A percentile compares a stretch with the other conserved stretches of the same genome.
Conservation (phyloP, 2,113 vertebrate species). For the Mirza zaza region DNA sequence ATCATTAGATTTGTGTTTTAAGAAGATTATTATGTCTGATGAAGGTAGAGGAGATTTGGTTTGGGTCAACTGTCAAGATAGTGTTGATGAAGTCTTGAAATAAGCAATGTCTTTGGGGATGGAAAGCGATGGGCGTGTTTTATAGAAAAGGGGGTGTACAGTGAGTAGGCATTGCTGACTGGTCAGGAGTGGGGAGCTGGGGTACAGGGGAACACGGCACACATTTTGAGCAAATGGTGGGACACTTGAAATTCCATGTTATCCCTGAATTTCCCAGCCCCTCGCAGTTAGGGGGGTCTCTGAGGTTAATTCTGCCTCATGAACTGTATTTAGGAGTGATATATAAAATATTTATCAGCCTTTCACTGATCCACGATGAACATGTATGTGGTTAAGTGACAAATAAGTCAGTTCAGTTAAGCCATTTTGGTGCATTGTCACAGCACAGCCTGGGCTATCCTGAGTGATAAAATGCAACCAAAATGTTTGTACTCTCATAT, state of each 20-base stretch:
- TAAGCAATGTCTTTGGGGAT: not conserved
- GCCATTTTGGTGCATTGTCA: not conserved
- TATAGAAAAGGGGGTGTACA: not conserved
- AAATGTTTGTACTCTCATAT: too few relatives aligned
- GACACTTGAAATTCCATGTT: not conserved
- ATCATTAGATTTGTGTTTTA: not conserved
- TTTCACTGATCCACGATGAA: not conserved
- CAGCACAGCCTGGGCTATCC: not conserved
- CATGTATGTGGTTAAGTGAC: not conserved
- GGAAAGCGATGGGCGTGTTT: not conserved
- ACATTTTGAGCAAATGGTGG: not conserved
- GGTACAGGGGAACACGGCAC: not conserved
- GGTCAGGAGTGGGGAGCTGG: not conserved
- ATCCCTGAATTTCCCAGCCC: not conserved
- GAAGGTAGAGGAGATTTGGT: not conserved
- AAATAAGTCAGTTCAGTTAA: not conserved
- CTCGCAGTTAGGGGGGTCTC: not conserved
- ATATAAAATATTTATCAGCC: not conserved
- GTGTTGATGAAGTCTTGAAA: not conserved
- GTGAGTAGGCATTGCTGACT: not conserved
- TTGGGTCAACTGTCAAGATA: not conserved
- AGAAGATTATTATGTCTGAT: not conserved
- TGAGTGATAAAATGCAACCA: not conserved
- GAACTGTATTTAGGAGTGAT: not conserved
- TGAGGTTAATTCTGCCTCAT: not conserved